Conservation (phyloP, 2,113 vertebrate species). For the Brachyistius frenatus region DNA sequence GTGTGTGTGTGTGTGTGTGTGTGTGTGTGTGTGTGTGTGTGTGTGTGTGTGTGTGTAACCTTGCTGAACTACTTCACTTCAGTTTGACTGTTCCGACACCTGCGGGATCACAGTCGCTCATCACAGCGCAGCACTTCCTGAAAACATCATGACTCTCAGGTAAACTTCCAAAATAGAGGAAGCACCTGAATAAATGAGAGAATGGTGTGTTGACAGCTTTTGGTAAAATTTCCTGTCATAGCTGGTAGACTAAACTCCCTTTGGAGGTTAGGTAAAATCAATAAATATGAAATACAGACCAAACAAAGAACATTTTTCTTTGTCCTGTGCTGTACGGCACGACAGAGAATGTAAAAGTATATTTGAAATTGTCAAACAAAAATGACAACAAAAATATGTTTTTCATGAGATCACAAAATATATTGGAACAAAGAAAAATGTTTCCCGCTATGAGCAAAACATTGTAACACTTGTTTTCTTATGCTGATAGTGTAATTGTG, state of each 20-base stretch:
- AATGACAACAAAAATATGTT: neutral
- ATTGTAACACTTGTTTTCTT: neutral
- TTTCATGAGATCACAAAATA: too few relatives aligned
- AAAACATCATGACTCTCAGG: constrained; percentile 62
- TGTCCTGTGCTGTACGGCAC: neutral
- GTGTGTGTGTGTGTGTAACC: neutral
- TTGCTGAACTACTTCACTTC: neutral
- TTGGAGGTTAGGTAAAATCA: constrained; percentile 1
- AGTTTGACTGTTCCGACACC: constrained; percentile 42
- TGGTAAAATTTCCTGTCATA: constrained; percentile 42
- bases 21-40: constrained; percentile 6
- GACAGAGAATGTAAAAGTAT: neutral
- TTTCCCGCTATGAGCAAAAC: neutral
- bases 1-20: constrained; percentile 18
- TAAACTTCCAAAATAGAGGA: constrained; percentile 68
- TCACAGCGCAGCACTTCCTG: constrained; percentile 65
- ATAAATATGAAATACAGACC: constrained; percentile 25
- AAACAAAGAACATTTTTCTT: neutral
- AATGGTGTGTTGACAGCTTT: constrained; percentile 35
- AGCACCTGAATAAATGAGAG: constrained; percentile 70
- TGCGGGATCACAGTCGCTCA: constrained; percentile 52
- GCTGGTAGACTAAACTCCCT: constrained; percentile 34
- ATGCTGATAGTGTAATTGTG: neutral
- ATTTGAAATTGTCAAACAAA: neutral
- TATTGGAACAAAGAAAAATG: neutral